These are phyloP conservation scores for Polyommatus icarus DNA, from an alignment of 2,888 invertebrate species.

Conservation along the genomic window DNA sequence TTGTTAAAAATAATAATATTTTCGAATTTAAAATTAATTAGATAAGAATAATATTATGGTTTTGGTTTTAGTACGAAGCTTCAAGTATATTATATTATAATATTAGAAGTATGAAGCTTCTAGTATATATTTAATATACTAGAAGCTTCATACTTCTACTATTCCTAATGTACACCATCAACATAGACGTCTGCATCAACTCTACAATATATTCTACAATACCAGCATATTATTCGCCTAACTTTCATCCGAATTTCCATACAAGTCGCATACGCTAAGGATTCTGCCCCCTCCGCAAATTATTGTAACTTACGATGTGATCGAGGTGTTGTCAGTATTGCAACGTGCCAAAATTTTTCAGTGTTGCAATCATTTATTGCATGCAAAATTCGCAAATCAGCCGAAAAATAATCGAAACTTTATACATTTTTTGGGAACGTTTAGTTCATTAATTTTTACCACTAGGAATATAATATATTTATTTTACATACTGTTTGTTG, in stretches of 20 bases:
- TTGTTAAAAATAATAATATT: too few species aligned
- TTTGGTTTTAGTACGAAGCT: too few species aligned
- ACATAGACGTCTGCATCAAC: too few species aligned
- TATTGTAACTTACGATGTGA: not conserved
- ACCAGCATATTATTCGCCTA: not conserved
- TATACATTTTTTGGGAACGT: not conserved
- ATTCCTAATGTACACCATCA: too few species aligned
- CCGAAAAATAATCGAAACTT: not conserved
- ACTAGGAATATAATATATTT: too few species aligned
- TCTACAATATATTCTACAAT: too few species aligned
- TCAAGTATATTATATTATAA: too few species aligned
- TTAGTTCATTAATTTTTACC: not conserved
- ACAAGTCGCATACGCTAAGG: not conserved
- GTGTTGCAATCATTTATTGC: not conserved
- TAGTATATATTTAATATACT: too few species aligned
- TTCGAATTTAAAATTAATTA: too few species aligned
- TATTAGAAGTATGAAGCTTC: too few species aligned
- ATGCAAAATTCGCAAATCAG: not conserved
- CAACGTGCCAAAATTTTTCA: not conserved
- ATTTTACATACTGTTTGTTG: not conserved
- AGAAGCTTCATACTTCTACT: too few species aligned
- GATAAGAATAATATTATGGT: too few species aligned
- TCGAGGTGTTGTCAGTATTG: not conserved
- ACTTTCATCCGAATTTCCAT: not conserved
- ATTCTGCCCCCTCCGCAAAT: not conserved